Evolutionary conservation across 2,797 vertebrate genomes (phyloP).

Genomic region (Lycodopsis pacificus): DNA sequence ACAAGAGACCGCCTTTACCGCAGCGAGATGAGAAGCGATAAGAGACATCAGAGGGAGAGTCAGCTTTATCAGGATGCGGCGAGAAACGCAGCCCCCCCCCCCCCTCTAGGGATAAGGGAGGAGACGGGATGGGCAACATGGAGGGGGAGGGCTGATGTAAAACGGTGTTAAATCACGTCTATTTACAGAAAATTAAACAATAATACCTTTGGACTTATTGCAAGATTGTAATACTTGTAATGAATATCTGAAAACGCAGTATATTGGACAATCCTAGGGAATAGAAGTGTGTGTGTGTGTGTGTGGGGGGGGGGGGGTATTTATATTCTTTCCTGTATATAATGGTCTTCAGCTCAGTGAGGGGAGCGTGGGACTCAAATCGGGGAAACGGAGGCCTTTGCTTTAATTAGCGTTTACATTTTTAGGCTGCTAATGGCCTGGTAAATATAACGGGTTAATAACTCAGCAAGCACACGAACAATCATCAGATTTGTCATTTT

Average conservation of each 20-base stretch:
- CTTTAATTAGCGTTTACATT: constrained; percentile 74
- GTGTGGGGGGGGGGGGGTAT: neutral
- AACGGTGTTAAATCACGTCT: constrained; percentile 17
- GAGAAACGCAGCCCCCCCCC: constrained; percentile 2
- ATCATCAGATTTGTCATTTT: constrained; percentile 70
- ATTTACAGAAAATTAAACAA: constrained; percentile 38
- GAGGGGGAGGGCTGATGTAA: neutral
- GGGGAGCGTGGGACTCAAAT: constrained; percentile 43
- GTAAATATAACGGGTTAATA: constrained; percentile 68
- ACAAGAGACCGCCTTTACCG: constrained; percentile 54
- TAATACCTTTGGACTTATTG: constrained; percentile 28
- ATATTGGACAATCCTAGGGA: neutral
- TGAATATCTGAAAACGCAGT: neutral
- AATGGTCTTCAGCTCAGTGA: constrained; percentile 25
- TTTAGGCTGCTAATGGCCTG: constrained; percentile 60
- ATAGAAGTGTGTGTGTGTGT: neutral
- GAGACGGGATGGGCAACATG: constrained; percentile 20
- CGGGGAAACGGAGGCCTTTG: constrained; percentile 54
- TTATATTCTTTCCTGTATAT: constrained; percentile 19
- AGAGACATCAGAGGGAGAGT: constrained; percentile 59
- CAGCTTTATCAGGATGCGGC: constrained; percentile 61
- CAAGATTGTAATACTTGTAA: constrained; percentile 15
- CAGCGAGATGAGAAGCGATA: constrained; percentile 66
- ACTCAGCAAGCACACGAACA: constrained; percentile 55
- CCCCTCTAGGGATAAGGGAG: constrained; percentile 45